These are phyloP conservation scores for Notospermus geniculatus DNA, from an alignment of 1,140 invertebrate genomes.

Conservation along the genomic window DNA sequence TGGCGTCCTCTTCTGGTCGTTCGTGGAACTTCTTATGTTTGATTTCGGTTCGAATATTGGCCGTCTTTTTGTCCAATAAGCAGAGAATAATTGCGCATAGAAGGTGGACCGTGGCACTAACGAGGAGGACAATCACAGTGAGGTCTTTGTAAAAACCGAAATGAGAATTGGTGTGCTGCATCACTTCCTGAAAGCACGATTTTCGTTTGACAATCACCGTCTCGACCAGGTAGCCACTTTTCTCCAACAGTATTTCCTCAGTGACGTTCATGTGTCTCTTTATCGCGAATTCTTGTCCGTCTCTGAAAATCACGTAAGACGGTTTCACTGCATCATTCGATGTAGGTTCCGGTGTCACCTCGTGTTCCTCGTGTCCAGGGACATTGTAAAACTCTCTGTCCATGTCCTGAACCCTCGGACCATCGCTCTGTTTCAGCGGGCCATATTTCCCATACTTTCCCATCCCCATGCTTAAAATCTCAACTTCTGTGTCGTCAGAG, in stretches of 20 bases:
- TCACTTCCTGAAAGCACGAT: slow-evolving; percentile 1
- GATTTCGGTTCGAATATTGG: too few relatives aligned
- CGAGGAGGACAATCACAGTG: background rate
- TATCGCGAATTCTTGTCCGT: too few relatives aligned
- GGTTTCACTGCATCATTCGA: background rate
- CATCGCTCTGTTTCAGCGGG: too few relatives aligned
- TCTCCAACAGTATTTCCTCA: too few relatives aligned
- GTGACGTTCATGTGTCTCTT: too few relatives aligned
- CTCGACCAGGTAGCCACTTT: too few relatives aligned
- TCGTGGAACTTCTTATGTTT: too few relatives aligned
- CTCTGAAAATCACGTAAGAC: too few relatives aligned
- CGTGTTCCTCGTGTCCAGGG: background rate
- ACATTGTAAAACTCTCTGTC: too few relatives aligned
- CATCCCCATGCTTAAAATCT: too few relatives aligned
- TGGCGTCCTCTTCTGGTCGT: too few relatives aligned
- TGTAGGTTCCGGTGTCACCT: background rate
- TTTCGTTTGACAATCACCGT: background rate
- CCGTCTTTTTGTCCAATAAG: background rate
- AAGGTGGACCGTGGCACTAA: background rate
- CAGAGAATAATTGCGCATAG: slow-evolving; percentile 5
- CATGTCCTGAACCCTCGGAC: background rate
- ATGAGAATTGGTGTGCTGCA: background rate
- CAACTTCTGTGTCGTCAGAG: background rate
- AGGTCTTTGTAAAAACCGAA: background rate
- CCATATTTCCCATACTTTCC: too few relatives aligned